These are phyloP conservation scores for Intellagama lesueurii DNA, from an alignment of 2,797 vertebrate genomes.

Conservation along the genomic window DNA sequence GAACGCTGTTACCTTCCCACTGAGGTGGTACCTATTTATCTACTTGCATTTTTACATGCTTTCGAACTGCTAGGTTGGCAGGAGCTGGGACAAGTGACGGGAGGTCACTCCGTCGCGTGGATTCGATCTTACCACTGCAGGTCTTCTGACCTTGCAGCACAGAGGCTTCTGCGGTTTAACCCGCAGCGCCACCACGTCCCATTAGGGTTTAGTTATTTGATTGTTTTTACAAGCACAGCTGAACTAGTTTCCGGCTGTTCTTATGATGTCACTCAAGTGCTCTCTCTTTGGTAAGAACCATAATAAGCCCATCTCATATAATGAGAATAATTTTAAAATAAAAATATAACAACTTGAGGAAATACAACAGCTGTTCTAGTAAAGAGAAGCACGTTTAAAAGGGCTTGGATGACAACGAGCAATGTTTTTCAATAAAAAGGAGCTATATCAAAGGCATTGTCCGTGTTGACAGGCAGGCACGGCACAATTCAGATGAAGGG, in stretches of 20 bases:
- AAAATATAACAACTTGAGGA: neutral
- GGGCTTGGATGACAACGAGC: neutral
- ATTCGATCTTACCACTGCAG: too few relatives aligned
- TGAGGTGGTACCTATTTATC: too few relatives aligned
- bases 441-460: conserved; percentile 7
- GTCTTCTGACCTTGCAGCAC: too few relatives aligned
- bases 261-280: neutral
- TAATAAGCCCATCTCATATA: neutral
- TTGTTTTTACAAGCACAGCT: conserved; percentile 22
- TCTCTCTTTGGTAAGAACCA: neutral
- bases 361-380: conserved; percentile 25
- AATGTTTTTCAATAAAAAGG: conserved; percentile 3
- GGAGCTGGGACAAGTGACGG: too few relatives aligned
- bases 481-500: neutral
- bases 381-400: conserved; percentile 8
- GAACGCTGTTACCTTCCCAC: too few relatives aligned
- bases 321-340: neutral
- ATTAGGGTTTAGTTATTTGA: conserved; percentile 35
- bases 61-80: too few relatives aligned
- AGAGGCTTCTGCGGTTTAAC: too few relatives aligned
- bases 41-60: too few relatives aligned
- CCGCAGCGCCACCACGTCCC: too few relatives aligned
- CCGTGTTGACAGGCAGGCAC: neutral
- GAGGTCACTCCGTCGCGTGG: too few relatives aligned
- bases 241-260: conserved; percentile 2